Evolutionary conservation across 2,888 invertebrate species (phyloP), one percentile per base, ranked within the genome.

Genomic region (Pseudococcus viburni): DNA sequence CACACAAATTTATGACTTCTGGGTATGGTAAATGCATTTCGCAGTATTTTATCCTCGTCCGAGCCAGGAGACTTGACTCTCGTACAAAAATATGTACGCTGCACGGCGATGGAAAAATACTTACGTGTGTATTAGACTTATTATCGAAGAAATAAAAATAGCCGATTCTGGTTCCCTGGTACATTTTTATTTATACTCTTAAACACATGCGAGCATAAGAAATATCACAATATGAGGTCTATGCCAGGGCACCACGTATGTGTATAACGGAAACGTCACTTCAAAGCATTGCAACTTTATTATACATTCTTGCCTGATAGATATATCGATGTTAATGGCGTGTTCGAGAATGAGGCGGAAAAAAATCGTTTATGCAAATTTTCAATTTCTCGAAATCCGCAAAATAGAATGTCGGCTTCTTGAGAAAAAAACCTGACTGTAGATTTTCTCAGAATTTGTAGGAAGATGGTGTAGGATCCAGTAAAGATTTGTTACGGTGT

Each of bases 161-260:
- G 51, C 51, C 15, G 51, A 51, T 51, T 51, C 51, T 51, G 51
- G 51, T 51, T 51, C 51, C 3, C 26, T 51, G 15, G 59, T 59
- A 9, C 19, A 59, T 19, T n/a, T 59, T 7, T n/a, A 11, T 19
- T 19, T 33, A 33, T 33, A 33, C 26, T 2, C 26, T 33, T 33
- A 33, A 33, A 33, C 26, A 33, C 26, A 33, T 33, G 26, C 26
- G 0, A 19, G 19, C 9, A 51, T 51, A 51, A 15, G 12, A 51
- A 51, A 59, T 59, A 59, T 59, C 59, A n/a, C 59, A 59, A 59
- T 59, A 59, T 59, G 59, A 59, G 59, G 59, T 59, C 59, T 59
- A 11, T 59, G 19, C 19, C 19, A 59, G 1, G 19, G 26, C 26
- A 33, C 26, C 26, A 33, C 26, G 26, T 33, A 33, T 33, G 26